phyloP scores from a whole-genome alignment of 2,113 vertebrate species.

The Gasterosteus nipponicus region DNA sequence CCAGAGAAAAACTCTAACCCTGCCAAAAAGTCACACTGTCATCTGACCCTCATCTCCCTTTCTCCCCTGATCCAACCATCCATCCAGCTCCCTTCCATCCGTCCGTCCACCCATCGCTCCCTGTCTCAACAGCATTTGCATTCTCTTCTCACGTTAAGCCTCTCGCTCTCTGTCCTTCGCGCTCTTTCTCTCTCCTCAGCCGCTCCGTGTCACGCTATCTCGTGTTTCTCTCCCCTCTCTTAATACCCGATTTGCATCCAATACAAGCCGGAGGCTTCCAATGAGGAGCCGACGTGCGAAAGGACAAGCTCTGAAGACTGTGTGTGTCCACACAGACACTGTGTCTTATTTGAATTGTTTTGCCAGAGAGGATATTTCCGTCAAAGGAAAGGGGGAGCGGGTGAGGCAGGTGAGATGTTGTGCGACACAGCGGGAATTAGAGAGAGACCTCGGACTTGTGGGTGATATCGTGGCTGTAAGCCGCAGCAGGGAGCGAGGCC shows the following conservation, averaged over 20 bases:
- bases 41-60: slow-evolving; percentile 75
- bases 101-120: slow-evolving; percentile 43
- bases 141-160: slow-evolving; percentile 72
- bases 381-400: slow-evolving; percentile 20
- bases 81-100: slow-evolving; percentile 44
- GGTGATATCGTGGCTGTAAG: slow-evolving; percentile 51
- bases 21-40: slow-evolving; percentile 71
- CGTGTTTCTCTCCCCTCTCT: slow-evolving; percentile 74
- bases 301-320: slow-evolving; percentile 54
- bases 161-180: slow-evolving; percentile 62
- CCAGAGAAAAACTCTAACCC: slow-evolving; percentile 67
- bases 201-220: slow-evolving; percentile 70
- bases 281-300: slow-evolving; percentile 50
- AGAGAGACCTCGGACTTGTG: slow-evolving; percentile 43
- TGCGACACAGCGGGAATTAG: slow-evolving; percentile 45
- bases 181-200: slow-evolving; percentile 56
- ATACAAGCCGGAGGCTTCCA: slow-evolving; percentile 63
- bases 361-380: slow-evolving; percentile 28
- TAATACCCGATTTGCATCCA: slow-evolving; percentile 79
- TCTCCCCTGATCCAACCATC: slow-evolving; percentile 60
- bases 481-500: background rate
- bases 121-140: slow-evolving; percentile 79
- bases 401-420: slow-evolving; percentile 48
- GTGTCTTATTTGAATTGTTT: slow-evolving; percentile 60
- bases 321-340: slow-evolving; percentile 50